A percentile compares a stretch with the other conserved stretches of the same genome.
phyloP scores from a whole-genome alignment of 37 sponge, comb jelly and placozoan genomes.

The Bolinopsis microptera region DNA sequence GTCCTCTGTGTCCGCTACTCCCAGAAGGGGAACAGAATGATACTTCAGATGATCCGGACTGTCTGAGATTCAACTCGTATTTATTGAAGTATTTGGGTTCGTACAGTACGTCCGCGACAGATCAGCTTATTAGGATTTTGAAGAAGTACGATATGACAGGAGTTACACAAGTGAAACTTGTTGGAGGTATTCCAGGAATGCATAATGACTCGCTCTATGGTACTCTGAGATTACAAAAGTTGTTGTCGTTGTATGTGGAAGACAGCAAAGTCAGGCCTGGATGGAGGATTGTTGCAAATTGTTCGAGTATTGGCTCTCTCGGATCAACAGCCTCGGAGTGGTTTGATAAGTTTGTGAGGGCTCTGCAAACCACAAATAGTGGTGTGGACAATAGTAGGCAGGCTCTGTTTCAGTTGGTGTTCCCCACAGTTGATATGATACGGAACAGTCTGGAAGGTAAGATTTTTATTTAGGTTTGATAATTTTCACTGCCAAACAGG shows the following conservation, averaged over 20 bases:
- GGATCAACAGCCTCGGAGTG: slow-evolving; percentile 73
- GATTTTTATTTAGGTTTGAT: too few relatives aligned
- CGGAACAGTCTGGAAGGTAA: slow-evolving; percentile 85
- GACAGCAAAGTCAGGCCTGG: slow-evolving; percentile 16
- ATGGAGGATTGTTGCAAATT: slow-evolving; percentile 90
- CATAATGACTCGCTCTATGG: background rate
- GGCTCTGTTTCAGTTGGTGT: slow-evolving; percentile 68
- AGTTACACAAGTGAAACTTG: background rate
- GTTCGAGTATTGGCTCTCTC: slow-evolving; percentile 89
- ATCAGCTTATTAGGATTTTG: slow-evolving; percentile 45
- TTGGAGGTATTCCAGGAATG: slow-evolving; percentile 39
- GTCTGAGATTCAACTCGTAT: slow-evolving; percentile 27
- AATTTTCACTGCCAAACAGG: too few relatives aligned
- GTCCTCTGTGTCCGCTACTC: slow-evolving; percentile 74
- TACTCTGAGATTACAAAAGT: background rate
- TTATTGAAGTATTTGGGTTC: slow-evolving; percentile 10
- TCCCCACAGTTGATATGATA: slow-evolving; percentile 88
- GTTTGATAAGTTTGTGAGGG: slow-evolving; percentile 68
- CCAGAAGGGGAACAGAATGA: background rate
- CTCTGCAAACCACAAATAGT: background rate
- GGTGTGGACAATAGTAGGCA: slow-evolving; percentile 65
- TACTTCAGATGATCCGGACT: background rate
- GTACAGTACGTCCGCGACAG: background rate
- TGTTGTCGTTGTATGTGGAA: background rate
- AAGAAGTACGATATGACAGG: slow-evolving; percentile 14